These are phyloP conservation scores for Scaptomyza caliginosa DNA, from an alignment of 2,888 invertebrate species.

Conservation along the genomic window DNA sequence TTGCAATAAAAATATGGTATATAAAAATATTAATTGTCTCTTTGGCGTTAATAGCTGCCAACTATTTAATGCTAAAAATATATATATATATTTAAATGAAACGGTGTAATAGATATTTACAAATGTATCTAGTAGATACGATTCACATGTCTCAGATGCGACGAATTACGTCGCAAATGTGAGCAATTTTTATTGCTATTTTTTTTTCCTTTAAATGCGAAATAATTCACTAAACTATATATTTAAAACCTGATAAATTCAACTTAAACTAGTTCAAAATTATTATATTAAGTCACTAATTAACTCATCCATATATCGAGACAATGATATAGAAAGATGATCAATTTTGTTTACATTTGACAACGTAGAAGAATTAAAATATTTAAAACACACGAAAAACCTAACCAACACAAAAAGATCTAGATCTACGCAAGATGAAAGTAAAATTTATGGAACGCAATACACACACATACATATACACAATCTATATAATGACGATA, in stretches of 20 bases:
- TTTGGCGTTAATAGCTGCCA: conserved; percentile 20
- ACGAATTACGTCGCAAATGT: conserved; percentile 43
- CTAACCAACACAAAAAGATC: conserved; percentile 31
- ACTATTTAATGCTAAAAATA: conserved; percentile 37
- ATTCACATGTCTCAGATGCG: neutral
- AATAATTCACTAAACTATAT: conserved; percentile 22
- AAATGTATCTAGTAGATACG: neutral
- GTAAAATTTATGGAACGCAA: conserved; percentile 19
- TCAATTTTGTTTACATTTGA: conserved; percentile 29
- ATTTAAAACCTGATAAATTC: too few relatives aligned
- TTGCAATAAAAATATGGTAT: conserved; percentile 7
- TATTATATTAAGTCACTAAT: neutral
- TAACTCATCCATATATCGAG: neutral
- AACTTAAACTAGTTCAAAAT: neutral
- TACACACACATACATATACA: conserved; percentile 1
- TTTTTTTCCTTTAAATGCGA: conserved; percentile 23
- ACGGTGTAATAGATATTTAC: neutral
- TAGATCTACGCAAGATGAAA: conserved; percentile 37
- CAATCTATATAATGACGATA: conserved; percentile 6
- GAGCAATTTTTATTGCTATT: conserved; percentile 48
- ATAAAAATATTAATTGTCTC: conserved; percentile 18
- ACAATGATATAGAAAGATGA: neutral
- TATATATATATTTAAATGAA: conserved; percentile 40
- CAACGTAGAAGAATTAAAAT: neutral
- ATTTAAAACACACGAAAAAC: conserved; percentile 15